Base-by-base conservation (phyloP, 2,888 invertebrate genomes). In the Scrobipalpa atriplicella region DNA sequence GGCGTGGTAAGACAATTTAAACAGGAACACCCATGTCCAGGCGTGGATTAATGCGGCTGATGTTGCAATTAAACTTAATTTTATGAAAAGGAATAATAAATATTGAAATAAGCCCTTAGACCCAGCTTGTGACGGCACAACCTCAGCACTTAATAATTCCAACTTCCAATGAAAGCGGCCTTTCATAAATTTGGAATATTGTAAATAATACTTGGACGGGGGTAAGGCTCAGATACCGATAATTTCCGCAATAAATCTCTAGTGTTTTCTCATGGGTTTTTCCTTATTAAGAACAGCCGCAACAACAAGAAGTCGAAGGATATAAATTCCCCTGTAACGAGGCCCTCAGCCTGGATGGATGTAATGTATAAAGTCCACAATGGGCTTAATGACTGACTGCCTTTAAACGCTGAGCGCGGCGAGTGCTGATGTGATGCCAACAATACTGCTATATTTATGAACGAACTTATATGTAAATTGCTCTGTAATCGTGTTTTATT, bases 291-390 rank as follows among this genome's bases (percentile, higher is more conserved):
- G 72, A 72, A 75, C 72, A 72, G 75, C 71, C 67, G 73, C 68
- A 61, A 47, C 29, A 62, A 70, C 29, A 62, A 70, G 68, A 74
- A 73, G 70, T 75, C 75, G 75, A 72, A 71, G 77, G 72, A 77
- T 77, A 79, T 85, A 83, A 82, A 82, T 82, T 79, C 77, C 68
- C 67, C 70, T 68, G 75, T 79, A 82, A 84, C 80, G 80, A 84
- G 78, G 73, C 73, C 70, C 72, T 67, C 71, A 75, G 68, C 29
- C 36, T 38, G 38, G 38, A 58, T 58, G 16, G 16, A 38, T 75
- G 78, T 73, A 73, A 76, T 79, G 74, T 75, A 77, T 76, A 75
- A 77, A 71, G 71, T 75, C 76, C 71, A 80, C 77, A 80, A 81
- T 77, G 70, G 75, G 71, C 75, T 75, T 80, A 81, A 82, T 80